These are phyloP conservation scores for Hemiprocne comata DNA, from an alignment of 2,113 vertebrate genomes.

Conservation along the genomic window DNA sequence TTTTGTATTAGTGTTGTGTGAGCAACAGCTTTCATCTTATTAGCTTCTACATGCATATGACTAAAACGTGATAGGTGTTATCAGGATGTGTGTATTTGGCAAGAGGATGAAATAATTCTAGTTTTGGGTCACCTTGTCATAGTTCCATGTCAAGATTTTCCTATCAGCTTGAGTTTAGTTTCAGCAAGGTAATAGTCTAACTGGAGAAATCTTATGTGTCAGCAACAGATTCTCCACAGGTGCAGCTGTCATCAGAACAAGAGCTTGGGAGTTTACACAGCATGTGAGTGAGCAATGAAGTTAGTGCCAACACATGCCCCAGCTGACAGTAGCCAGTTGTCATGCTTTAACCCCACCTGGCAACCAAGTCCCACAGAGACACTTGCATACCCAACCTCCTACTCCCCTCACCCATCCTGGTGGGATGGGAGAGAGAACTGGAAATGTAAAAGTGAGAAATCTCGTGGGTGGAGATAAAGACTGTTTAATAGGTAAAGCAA, in stretches of 20 bases:
- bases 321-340: background rate
- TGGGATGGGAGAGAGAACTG: background rate
- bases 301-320: background rate
- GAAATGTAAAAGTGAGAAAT: background rate
- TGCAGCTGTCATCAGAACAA: background rate
- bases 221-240: background rate
- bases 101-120: background rate
- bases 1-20: background rate
- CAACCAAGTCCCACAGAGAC: background rate
- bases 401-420: no score
- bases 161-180: accelerated
- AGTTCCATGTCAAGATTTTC: background rate
- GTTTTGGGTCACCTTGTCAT: background rate
- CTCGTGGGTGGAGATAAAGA: accelerated
- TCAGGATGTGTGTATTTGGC: background rate
- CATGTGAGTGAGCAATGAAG: accelerated
- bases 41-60: background rate
- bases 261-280: background rate
- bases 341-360: background rate
- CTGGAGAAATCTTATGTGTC: background rate
- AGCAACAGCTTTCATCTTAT: background rate
- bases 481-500: background rate
- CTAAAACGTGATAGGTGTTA: background rate
- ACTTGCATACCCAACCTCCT: background rate
- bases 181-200: background rate